Percentiles rank a stretch among this genome's conserved stretches.
Evolutionary conservation across 2,113 vertebrate species (phyloP).

Genomic region (Scartelaos histophorus): DNA sequence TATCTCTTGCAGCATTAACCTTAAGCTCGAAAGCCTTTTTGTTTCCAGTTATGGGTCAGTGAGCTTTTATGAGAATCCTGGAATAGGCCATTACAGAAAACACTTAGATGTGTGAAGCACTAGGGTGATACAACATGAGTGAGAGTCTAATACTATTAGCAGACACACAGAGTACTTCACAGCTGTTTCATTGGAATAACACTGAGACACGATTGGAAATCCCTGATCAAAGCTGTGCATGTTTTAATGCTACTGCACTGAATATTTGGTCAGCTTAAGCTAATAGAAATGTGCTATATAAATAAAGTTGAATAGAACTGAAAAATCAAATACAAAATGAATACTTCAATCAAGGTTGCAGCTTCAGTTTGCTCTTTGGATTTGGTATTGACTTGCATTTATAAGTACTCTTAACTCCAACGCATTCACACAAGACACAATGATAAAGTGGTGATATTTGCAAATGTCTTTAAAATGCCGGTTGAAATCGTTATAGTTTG

Average conservation of each 20-base stretch:
- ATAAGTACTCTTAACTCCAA: background rate
- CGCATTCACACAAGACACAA: too few relatives aligned
- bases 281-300: too few relatives aligned
- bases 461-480: background rate
- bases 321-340: too few relatives aligned
- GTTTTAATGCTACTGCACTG: background rate
- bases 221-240: background rate
- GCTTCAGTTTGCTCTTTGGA: background rate
- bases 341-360: too few relatives aligned
- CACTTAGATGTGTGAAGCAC: slow-evolving; percentile 44
- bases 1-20: slow-evolving; percentile 37
- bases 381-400: background rate
- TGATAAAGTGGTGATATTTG: too few relatives aligned
- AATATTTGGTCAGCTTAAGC: too few relatives aligned
- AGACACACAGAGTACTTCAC: slow-evolving; percentile 32
- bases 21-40: slow-evolving; percentile 58
- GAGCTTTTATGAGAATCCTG: slow-evolving; percentile 54
- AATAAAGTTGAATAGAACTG: too few relatives aligned
- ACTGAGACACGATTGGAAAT: slow-evolving; percentile 30
- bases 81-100: slow-evolving; percentile 57
- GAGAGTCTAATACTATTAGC: slow-evolving; percentile 41
- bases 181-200: slow-evolving; percentile 36
- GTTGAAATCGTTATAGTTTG: background rate
- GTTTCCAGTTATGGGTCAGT: slow-evolving; percentile 52
- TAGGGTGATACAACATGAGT: slow-evolving; percentile 36